These are phyloP conservation scores for Leptura quadrifasciata DNA, from an alignment of 2,888 invertebrate genomes.

Conservation along the genomic window DNA sequence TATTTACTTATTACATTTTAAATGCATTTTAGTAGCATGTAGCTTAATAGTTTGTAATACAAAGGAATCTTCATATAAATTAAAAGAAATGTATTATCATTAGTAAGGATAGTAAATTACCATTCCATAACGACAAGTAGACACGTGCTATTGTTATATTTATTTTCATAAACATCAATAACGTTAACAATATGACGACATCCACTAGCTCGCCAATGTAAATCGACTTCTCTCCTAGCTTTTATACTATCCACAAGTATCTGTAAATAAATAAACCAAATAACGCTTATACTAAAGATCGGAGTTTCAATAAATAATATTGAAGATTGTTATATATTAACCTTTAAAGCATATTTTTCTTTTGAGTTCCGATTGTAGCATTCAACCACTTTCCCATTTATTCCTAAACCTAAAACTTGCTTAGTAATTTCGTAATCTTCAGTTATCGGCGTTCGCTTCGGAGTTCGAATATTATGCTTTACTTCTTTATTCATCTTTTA, in stretches of 20 bases:
- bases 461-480: conserved; percentile 70
- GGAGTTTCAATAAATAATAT: not conserved
- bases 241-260: conserved; percentile 94
- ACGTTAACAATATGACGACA: conserved; percentile 95
- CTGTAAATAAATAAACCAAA: conserved; percentile 71
- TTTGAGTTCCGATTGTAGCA: conserved; percentile 87
- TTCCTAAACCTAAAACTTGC: conserved; percentile 95
- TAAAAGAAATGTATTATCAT: too few relatives aligned
- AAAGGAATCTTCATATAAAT: too few relatives aligned
- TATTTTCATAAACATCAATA: conserved; percentile 96
- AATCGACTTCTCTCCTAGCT: conserved; percentile 94
- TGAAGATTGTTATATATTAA: conserved; percentile 68
- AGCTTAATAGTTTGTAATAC: too few relatives aligned
- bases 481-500: conserved; percentile 56
- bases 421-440: conserved; percentile 95
- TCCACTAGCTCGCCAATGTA: conserved; percentile 95
- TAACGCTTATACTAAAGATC: conserved; percentile 12
- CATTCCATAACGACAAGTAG: conserved; percentile 99
- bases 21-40: too few relatives aligned
- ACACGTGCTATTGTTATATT: conserved; percentile 93
- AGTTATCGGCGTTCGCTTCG: conserved; percentile 88
- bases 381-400: conserved; percentile 99
- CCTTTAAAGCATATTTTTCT: conserved; percentile 94
- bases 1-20: too few relatives aligned
- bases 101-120: conserved; percentile 73